A percentile compares a stretch with the other conserved stretches of the same genome.
These are phyloP conservation scores for Sphecodes monilicornis DNA, from an alignment of 2,888 invertebrate genomes.

Conservation along the genomic window DNA sequence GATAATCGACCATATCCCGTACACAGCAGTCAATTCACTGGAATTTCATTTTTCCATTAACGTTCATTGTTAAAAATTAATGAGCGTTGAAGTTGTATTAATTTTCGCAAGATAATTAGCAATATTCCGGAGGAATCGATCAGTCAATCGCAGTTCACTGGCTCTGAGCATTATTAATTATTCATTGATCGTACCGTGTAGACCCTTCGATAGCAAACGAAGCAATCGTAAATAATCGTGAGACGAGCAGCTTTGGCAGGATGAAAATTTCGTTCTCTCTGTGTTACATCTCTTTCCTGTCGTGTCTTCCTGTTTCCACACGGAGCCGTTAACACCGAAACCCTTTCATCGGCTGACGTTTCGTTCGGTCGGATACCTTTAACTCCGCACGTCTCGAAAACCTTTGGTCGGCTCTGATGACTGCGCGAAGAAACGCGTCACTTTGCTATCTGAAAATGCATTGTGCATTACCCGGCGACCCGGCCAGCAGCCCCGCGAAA, in stretches of 20 bases:
- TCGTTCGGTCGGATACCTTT: slow-evolving; percentile 36
- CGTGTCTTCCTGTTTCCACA: slow-evolving; percentile 19
- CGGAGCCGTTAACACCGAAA: slow-evolving; percentile 53
- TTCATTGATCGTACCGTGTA: neutral
- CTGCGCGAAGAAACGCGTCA: slow-evolving; percentile 41
- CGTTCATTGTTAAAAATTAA: neutral
- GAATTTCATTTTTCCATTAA: neutral
- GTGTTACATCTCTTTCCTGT: neutral
- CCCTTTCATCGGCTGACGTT: slow-evolving; percentile 46
- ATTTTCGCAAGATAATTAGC: neutral
- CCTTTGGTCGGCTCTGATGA: slow-evolving; percentile 43
- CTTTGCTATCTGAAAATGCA: slow-evolving; percentile 55
- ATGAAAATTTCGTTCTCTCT: slow-evolving; percentile 12
- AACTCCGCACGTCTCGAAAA: slow-evolving; percentile 27
- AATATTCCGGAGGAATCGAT: neutral
- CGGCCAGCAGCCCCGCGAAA: slow-evolving; percentile 12
- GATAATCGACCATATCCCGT: neutral
- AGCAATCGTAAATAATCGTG: neutral
- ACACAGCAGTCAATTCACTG: neutral
- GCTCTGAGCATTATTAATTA: neutral
- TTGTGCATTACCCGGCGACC: slow-evolving; percentile 59
- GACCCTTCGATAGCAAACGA: neutral
- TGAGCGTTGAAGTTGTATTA: neutral
- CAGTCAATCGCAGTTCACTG: neutral
- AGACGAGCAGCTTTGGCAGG: neutral